Base-by-base conservation (phyloP, 1,140 invertebrate genomes). In the Drepana arcuata region DNA sequence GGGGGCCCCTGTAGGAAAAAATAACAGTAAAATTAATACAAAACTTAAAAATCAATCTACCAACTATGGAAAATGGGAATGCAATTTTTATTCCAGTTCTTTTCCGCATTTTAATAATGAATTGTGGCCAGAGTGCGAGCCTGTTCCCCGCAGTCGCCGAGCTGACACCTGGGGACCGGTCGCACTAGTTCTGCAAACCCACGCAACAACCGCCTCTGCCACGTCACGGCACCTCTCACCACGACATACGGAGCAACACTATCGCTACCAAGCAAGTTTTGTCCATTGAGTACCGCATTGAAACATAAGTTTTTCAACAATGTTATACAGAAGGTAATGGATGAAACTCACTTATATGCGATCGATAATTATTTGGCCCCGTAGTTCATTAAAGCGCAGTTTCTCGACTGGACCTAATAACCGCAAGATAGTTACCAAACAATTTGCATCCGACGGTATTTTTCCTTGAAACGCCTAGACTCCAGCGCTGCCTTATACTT, bases 151-250 rank as follows among this genome's bases (percentile, higher is more conserved):
- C 48, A 35, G 27, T 27, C 28, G 39, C 16, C 31, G 51, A 43
- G 42, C 50, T 53, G 67, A 63, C 68, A 78, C 65, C 70, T 78
- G 70, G 66, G 51, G 70, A 78, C 73, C 70, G 73, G 73, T 78
- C 60, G 32, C 68, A 72, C 73, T 71, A 56, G 73, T 74, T 72
- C 57, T 51, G 39, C 49, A 41, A 41, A 57, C 70, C 70, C 68
- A 78, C 68, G 66, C 70, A 71, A 63, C 55, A 41, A 51, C 45
- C 41, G 34, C 50, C 35, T 47, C 39, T 52, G 59, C 68, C 46
- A 58, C 51, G 54, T 44, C 48, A 63, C 48, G 46, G 43, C 35
- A 48, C 46, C 48, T 50, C 23, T 10, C 28, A 46, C 47, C 30
- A 54, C 21, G 15, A 31, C 16, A 40, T n/a, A n/a, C n/a, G n/a